Conservation (phyloP, 2,888 invertebrate genomes). For the Latheticus oryzae region DNA sequence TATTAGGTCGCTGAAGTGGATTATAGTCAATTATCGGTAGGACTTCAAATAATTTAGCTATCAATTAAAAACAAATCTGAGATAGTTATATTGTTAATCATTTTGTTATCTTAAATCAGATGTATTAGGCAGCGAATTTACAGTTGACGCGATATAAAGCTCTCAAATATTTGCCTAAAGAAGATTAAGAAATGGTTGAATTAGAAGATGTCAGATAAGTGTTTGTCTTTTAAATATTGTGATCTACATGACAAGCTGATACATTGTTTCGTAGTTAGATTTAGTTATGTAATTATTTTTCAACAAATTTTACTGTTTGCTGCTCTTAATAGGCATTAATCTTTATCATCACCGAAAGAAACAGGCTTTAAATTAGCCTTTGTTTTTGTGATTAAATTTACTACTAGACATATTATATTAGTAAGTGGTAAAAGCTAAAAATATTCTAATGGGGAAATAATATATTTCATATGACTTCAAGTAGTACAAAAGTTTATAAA, state of each 20-base stretch:
- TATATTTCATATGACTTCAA: constrained; percentile 45
- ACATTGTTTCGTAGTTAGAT: constrained; percentile 39
- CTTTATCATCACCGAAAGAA: constrained; percentile 47
- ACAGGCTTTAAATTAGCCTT: constrained; percentile 47
- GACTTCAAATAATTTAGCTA: constrained; percentile 36
- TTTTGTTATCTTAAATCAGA: constrained; percentile 47
- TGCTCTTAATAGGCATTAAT: constrained; percentile 46
- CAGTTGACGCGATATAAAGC: constrained; percentile 40
- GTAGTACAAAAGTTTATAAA: constrained; percentile 38
- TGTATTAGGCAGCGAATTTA: constrained; percentile 39
- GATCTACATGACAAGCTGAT: constrained; percentile 44
- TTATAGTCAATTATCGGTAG: constrained; percentile 37
- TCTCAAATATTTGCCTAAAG: constrained; percentile 44
- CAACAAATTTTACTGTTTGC: constrained; percentile 49
- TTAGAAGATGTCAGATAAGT: constrained; percentile 24
- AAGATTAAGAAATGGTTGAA: constrained; percentile 38
- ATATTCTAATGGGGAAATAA: no score
- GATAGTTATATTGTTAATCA: constrained; percentile 48
- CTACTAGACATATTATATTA: no score
- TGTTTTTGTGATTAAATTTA: constrained; percentile 47
- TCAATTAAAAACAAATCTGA: constrained; percentile 43
- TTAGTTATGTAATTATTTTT: constrained; percentile 47
- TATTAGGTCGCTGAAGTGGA: no score
- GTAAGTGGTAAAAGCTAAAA: no score
- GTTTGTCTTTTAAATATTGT: constrained; percentile 36